Evolutionary conservation across 2,797 vertebrate genomes (phyloP).

Genomic region (Coluber constrictor): DNA sequence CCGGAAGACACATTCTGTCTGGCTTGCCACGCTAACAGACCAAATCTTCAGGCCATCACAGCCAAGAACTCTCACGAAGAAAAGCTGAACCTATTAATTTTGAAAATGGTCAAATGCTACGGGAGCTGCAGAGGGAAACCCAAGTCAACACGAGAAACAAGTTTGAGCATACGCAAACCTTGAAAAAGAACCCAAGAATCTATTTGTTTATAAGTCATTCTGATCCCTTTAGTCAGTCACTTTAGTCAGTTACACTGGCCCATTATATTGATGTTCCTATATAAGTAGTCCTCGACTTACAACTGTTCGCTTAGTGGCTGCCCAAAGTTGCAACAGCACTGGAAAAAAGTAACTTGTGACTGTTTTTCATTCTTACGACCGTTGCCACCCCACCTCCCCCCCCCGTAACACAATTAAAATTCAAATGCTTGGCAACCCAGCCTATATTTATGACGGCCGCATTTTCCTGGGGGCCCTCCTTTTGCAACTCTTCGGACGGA

Average conservation of each 20-base stretch:
- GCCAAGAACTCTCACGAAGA: background rate
- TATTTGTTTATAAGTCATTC: background rate
- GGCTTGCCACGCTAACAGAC: background rate
- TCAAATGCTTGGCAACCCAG: background rate
- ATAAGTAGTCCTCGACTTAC: background rate
- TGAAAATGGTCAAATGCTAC: background rate
- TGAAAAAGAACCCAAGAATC: background rate
- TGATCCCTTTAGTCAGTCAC: background rate
- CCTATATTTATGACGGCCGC: background rate
- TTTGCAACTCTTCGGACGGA: background rate
- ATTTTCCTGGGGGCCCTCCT: rapidly evolving
- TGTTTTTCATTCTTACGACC: background rate
- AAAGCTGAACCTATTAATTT: constrained; percentile 12
- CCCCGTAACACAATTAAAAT: background rate
- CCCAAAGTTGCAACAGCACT: background rate
- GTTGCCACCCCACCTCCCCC: too few relatives aligned
- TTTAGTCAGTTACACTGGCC: background rate
- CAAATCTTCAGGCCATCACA: background rate
- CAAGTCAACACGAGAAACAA: background rate
- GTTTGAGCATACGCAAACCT: background rate
- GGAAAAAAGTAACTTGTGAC: background rate
- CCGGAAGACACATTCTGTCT: background rate
- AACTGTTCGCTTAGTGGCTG: background rate
- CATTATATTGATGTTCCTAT: background rate
- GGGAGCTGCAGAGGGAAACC: constrained; percentile 8